Evolutionary conservation across 2,113 vertebrate species (phyloP), one percentile per base, ranked within the genome.

Genomic region (Ceyx cyanopectus): DNA sequence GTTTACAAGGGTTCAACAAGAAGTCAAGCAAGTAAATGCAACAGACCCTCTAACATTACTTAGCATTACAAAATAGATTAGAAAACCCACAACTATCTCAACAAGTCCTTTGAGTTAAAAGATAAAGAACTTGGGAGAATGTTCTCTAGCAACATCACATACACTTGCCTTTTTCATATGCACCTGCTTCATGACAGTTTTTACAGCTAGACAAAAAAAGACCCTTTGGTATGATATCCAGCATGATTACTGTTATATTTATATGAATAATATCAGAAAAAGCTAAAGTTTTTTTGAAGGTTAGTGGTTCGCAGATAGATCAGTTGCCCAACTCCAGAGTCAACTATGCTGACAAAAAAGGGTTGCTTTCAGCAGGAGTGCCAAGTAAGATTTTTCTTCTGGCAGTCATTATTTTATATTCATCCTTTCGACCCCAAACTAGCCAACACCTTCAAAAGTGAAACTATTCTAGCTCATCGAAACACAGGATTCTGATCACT

Each of bases 121-220:
- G 13, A 30, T 9, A 58, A 74, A 56, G 29, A 41, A 63, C 13
- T 24, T 26, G 21, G n/a, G 7, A 83, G 3, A 76, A 68, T 23
- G 76, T 21, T 73, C 54, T 34, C 22, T 29, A 72, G 8, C 7
- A 63, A 6, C 21, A 81, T 5, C 32, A 58, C 0, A 0, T 34
- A 54, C 30, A 7, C 18, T 19, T 58, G 7, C 3, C 7, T 14
- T 66, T 50, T 68, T 29, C 21, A 14, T 37, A 60, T 4, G 6
- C 22, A 30, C 5, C 12, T 46, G 57, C 30, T 56, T 85, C 34
- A 13, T 2, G 9, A n/a, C 34, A 40, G 41, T 32, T 75, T 81
- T 72, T 56, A 72, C 27, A 68, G 46, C 32, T 15, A 41, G 6
- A 27, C 5, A 81, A 45, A 67, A 75, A 10, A 34, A 45, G 6